Conservation (phyloP, 2,113 vertebrate species). For the Oenanthe oenanthe region DNA sequence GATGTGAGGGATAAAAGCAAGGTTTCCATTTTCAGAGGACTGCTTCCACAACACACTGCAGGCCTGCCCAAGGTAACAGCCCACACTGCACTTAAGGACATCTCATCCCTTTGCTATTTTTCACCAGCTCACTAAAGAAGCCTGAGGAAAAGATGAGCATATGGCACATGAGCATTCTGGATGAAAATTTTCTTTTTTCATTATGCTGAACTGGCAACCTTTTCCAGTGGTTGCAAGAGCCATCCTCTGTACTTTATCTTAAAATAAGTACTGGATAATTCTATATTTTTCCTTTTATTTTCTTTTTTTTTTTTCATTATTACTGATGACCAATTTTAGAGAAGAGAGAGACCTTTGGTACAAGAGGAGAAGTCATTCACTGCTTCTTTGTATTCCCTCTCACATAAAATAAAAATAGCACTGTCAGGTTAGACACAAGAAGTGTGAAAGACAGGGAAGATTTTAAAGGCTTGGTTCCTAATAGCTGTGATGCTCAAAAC, state of each 20-base stretch:
- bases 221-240: neutral
- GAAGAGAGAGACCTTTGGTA: neutral
- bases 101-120: neutral
- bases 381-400: neutral
- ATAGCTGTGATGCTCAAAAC: neutral
- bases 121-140: neutral
- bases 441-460: neutral
- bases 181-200: neutral
- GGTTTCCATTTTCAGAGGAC: neutral
- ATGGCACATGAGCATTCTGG: neutral
- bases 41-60: fast-evolving
- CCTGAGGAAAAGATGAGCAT: neutral
- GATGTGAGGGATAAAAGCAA: neutral
- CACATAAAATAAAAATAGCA: neutral
- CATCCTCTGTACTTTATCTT: neutral
- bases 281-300: neutral
- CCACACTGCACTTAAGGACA: neutral
- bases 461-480: neutral
- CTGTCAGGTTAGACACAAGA: neutral
- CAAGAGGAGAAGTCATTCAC: neutral
- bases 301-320: neutral
- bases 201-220: neutral
- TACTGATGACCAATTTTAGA: neutral
- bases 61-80: neutral
- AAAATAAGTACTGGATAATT: neutral